A percentile compares a stretch with the other conserved stretches of the same genome.
phyloP scores from a whole-genome alignment of 2,113 vertebrate genomes.

The Octodon degus region DNA sequence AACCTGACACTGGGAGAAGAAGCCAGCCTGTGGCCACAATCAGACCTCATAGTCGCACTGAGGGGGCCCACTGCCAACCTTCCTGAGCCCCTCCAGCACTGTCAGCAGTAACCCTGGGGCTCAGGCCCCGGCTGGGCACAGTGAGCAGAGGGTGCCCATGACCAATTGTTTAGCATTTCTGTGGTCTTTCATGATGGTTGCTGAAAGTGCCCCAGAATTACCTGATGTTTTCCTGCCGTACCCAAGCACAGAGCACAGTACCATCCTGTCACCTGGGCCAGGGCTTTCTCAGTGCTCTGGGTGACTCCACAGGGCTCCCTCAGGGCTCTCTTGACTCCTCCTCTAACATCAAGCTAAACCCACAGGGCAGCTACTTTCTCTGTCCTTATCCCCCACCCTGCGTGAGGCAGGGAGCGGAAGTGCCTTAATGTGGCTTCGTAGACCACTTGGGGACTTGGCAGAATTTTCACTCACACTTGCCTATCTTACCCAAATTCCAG shows the following conservation, averaged over 20 bases:
- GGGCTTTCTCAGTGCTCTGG: not conserved
- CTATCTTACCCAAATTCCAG: not conserved
- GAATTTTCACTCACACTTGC: not conserved
- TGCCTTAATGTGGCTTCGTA: fast-evolving
- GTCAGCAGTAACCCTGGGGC: fast-evolving
- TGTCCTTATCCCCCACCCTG: fast-evolving
- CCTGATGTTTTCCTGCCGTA: fast-evolving
- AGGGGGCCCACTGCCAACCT: too few species aligned
- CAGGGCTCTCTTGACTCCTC: fast-evolving
- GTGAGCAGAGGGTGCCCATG: fast-evolving
- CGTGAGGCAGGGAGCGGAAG: not conserved
- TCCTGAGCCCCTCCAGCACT: fast-evolving
- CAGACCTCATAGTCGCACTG: fast-evolving
- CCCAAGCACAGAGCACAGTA: fast-evolving
- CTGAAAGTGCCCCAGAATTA: too few species aligned
- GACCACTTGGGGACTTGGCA: fast-evolving
- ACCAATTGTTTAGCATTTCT: not conserved
- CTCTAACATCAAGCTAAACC: fast-evolving
- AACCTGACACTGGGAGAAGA: not conserved
- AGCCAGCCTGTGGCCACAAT: fast-evolving
- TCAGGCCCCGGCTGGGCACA: fast-evolving
- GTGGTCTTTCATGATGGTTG: fast-evolving
- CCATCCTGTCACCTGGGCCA: fast-evolving
- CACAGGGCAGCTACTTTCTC: fast-evolving
- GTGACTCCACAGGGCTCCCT: not conserved